Conservation (phyloP, 2,113 vertebrate genomes). For the Pardalotus punctatus region DNA sequence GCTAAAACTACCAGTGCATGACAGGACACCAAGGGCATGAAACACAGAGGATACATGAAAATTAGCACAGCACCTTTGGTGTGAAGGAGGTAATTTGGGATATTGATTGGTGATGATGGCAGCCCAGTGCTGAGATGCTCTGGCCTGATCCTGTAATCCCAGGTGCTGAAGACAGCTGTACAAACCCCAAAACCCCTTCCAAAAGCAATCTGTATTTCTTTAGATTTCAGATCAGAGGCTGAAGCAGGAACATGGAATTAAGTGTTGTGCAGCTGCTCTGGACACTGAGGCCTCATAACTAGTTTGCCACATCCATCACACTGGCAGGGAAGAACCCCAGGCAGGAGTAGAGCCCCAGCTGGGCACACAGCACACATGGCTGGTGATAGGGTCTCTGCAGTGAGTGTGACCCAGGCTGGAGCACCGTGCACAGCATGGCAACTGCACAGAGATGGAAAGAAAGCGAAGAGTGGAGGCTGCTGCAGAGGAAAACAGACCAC, state of each 20-base stretch:
- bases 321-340: not conserved
- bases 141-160: not conserved
- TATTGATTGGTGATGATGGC: not conserved
- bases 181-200: not conserved
- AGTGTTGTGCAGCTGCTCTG: not conserved
- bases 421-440: not conserved
- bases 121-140: not conserved
- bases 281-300: not conserved
- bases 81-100: not conserved
- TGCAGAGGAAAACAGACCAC: not conserved
- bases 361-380: accelerated
- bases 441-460: not conserved
- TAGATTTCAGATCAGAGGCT: not conserved
- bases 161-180: not conserved
- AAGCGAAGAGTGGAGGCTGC: accelerated
- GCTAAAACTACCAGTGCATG: slow-evolving; percentile 56
- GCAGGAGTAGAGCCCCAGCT: not conserved
- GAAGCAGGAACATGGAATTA: not conserved
- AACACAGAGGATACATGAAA: slow-evolving; percentile 35
- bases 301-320: not conserved
- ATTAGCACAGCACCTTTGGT: slow-evolving; percentile 2
- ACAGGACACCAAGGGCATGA: slow-evolving; percentile 62
- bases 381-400: not conserved
- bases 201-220: not conserved
- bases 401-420: not conserved